These are phyloP conservation scores for Koerneria pararmatus DNA, from an alignment of 2,888 invertebrate species.

Conservation along the genomic window DNA sequence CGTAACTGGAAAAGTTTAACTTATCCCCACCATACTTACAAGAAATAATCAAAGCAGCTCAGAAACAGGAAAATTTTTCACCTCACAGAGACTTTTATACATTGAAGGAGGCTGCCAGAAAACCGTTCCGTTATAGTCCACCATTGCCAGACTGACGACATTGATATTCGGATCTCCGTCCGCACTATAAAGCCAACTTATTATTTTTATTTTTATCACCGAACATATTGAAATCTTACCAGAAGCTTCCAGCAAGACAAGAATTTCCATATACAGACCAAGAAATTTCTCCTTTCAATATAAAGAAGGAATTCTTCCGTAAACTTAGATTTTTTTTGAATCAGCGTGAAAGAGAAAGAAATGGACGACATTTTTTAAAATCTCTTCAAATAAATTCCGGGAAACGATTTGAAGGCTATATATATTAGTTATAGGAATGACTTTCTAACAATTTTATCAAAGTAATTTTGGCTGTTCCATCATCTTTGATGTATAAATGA, in stretches of 20 bases:
- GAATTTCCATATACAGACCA: not conserved
- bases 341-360: not conserved
- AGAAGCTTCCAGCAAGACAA: no score
- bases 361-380: no score
- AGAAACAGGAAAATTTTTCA: conserved; percentile 13
- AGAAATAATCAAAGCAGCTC: not conserved
- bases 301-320: not conserved
- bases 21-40: not conserved
- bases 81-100: conserved; percentile 47
- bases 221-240: no score
- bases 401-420: no score
- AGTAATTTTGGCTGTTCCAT: no score
- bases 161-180: conserved; percentile 49
- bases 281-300: not conserved
- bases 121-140: conserved; percentile 42
- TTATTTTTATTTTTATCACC: no score
- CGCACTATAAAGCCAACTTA: conserved; percentile 44
- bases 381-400: no score
- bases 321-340: not conserved
- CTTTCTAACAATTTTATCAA: no score
- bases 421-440: no score
- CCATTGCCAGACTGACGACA: conserved; percentile 37
- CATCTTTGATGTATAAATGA: no score
- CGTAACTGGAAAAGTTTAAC: not conserved
- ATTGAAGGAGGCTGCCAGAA: conserved; percentile 48